Evolutionary conservation across 2,797 vertebrate genomes (phyloP).

Genomic region (Coranthus polyacanthus): DNA sequence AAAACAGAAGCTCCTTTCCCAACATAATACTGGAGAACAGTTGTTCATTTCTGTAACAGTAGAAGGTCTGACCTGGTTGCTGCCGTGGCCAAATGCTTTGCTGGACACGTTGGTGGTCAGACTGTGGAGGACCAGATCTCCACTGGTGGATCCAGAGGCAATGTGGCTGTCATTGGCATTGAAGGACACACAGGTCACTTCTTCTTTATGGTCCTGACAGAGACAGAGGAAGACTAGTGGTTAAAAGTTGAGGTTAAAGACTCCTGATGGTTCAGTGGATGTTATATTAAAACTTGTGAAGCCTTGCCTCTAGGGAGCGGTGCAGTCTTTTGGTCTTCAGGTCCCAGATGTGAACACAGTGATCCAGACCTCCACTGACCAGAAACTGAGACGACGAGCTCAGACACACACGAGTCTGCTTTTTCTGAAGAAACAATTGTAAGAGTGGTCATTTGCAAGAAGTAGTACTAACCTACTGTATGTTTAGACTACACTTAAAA

Average conservation of each 20-base stretch:
- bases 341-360: conserved; percentile 96
- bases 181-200: conserved; percentile 93
- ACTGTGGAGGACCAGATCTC: conserved; percentile 95
- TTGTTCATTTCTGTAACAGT: not conserved
- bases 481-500: not conserved
- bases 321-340: conserved; percentile 93
- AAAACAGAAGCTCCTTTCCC: not conserved
- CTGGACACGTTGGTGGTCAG: conserved; percentile 95
- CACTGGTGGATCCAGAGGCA: conserved; percentile 94
- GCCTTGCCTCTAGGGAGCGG: conserved; percentile 89
- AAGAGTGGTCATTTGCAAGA: not conserved
- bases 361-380: conserved; percentile 93
- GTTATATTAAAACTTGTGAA: not conserved
- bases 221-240: not conserved
- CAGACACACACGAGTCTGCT: conserved; percentile 92
- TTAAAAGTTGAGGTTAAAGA: not conserved
- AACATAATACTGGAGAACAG: not conserved
- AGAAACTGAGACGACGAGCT: conserved; percentile 91
- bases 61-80: conserved; percentile 85
- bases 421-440: conserved; percentile 83
- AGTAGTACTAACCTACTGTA: not conserved
- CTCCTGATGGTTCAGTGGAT: not conserved
- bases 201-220: conserved; percentile 92
- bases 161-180: conserved; percentile 93
- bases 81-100: conserved; percentile 92